phyloP scores from a whole-genome alignment of 2,888 invertebrate species.

The Diarsia mendica region DNA sequence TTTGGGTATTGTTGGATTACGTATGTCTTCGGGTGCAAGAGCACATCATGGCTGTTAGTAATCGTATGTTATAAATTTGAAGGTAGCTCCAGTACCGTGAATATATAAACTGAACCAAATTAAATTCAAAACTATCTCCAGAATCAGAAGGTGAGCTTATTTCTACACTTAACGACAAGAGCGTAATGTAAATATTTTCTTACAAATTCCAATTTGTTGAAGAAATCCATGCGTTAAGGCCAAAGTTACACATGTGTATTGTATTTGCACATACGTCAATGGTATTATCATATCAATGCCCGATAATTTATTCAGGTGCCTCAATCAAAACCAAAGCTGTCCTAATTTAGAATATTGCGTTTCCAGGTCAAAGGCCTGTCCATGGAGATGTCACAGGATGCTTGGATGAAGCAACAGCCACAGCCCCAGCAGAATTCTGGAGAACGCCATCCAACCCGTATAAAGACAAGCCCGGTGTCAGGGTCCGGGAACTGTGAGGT shows the following conservation, averaged over 20 bases:
- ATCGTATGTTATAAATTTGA: background rate
- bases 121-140: background rate
- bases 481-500: conserved; percentile 85
- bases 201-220: conserved; percentile 6
- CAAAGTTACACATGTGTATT: conserved; percentile 38
- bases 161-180: background rate
- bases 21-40: background rate
- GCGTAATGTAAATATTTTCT: conserved; percentile 4
- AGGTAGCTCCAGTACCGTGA: background rate
- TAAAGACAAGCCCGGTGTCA: conserved; percentile 87
- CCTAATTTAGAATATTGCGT: conserved; percentile 27
- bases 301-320: conserved; percentile 53
- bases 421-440: conserved; percentile 83
- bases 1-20: background rate
- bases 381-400: conserved; percentile 89
- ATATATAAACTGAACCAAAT: background rate
- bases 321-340: conserved; percentile 18
- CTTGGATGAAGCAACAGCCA: conserved; percentile 88
- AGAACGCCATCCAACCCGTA: conserved; percentile 85
- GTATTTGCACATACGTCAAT: conserved; percentile 40
- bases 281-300: conserved; percentile 23
- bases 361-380: conserved; percentile 88
- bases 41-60: background rate
- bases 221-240: conserved; percentile 26
- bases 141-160: background rate